Evolutionary conservation across 1,140 invertebrate species (phyloP).

Genomic region (Drosophila albomicans): DNA sequence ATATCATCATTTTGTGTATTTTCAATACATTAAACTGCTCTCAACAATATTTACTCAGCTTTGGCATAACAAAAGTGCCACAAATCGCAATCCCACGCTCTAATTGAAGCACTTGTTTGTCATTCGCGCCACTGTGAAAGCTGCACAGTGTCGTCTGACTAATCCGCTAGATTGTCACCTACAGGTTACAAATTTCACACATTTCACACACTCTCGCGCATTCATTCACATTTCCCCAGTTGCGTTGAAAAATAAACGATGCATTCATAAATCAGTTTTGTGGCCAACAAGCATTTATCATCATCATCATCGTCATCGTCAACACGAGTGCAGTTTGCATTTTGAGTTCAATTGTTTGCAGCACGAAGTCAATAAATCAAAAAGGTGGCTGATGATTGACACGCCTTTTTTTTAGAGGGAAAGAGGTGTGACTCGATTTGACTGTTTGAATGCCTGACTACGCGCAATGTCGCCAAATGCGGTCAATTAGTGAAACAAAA

Average conservation of each 20-base stretch:
- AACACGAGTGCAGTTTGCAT: conserved; percentile 40
- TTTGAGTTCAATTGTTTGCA: conserved; percentile 11
- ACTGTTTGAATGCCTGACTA: neutral
- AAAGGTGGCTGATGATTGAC: conserved; percentile 56
- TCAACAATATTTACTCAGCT: conserved; percentile 47
- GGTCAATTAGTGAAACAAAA: conserved; percentile 76
- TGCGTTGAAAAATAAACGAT: conserved; percentile 21
- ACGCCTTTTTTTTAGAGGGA: conserved; percentile 17
- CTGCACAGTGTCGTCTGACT: conserved; percentile 24
- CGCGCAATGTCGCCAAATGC: conserved; percentile 44
- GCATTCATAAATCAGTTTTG: conserved; percentile 34
- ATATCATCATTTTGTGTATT: neutral
- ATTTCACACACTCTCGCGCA: conserved; percentile 17
- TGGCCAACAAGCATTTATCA: conserved; percentile 2
- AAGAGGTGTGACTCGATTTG: conserved; percentile 17
- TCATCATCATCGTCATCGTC: neutral
- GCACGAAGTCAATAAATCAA: conserved; percentile 70
- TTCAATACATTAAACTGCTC: neutral
- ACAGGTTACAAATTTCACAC: conserved; percentile 13
- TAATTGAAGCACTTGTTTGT: conserved; percentile 36
- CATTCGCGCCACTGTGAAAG: neutral
- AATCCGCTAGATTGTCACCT: conserved; percentile 40
- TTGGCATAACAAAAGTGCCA: neutral
- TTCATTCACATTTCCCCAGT: neutral
- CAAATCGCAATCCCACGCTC: conserved; percentile 16